Conservation (phyloP, 2,113 vertebrate species). For the Actinemys pallida region DNA sequence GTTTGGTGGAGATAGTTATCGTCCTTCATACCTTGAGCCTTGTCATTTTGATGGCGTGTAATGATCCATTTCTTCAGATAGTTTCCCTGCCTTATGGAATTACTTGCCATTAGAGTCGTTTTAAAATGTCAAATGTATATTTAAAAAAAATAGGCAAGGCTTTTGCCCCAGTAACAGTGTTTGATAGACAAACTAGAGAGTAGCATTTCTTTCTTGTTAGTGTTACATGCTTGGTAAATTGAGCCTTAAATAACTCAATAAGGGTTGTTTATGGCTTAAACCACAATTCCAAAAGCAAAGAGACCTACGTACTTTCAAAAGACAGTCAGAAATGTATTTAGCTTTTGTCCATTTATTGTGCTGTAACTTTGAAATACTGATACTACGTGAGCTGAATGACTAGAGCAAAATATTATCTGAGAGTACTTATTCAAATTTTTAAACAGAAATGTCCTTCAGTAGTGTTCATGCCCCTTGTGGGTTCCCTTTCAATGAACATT, state of each 20-base stretch:
- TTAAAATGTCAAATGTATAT: not conserved
- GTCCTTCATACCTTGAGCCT: not conserved
- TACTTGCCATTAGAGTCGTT: not conserved
- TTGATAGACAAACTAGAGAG: rapidly evolving
- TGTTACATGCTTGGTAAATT: not conserved
- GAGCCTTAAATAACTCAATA: constrained; percentile 24
- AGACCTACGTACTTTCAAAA: not conserved
- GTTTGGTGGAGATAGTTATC: not conserved
- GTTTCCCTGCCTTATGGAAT: not conserved
- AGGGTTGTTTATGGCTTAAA: not conserved
- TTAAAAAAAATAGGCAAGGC: not conserved
- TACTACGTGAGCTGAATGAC: not conserved
- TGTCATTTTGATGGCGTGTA: not conserved
- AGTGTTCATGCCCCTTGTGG: not conserved
- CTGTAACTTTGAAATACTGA: too few species aligned
- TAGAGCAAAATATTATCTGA: not conserved
- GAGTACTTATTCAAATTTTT: too few species aligned
- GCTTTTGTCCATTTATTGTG: not conserved
- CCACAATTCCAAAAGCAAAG: not conserved
- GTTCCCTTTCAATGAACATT: not conserved
- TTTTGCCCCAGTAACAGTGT: not conserved
- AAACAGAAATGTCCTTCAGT: not conserved
- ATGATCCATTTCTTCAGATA: not conserved
- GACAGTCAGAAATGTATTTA: not conserved
- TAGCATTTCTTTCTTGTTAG: not conserved